Evolutionary conservation across 2,888 invertebrate genomes (phyloP), one percentile per base, ranked within the genome.

Genomic region (Pterostichus niger): DNA sequence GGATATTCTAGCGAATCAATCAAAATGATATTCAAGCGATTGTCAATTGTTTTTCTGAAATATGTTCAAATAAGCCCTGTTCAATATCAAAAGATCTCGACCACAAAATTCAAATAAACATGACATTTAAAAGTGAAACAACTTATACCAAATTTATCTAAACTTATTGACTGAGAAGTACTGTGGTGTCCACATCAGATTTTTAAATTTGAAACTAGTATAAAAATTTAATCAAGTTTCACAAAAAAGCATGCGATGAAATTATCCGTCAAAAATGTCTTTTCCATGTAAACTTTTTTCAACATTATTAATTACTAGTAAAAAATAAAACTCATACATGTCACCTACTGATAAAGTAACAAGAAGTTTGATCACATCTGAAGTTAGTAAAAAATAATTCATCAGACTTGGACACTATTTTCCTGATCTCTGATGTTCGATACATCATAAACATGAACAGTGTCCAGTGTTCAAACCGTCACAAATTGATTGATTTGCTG

Each of bases 401-500:
- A 71, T 71, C 44, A 71, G 68, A 44, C 10, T 44, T 71, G 68
- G 68, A 71, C 68, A 71, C 15, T 71, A 71, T 71, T 71, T 71
- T 35, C 64, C 11, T 24, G 68, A 71, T 71, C 68, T 44, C 68
- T 44, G 64, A 64, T 64, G 64, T 64, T 64, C 40, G 64, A 64
- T 64, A 64, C 44, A 71, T 44, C 17, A 44, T 40, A 15, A 44
- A 71, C 68, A 71, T 40, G 44, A 71, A 71, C 68, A 44, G 68
- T 17, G 68, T 71, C 68, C 68, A 52, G 49, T 52, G 75, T 75
- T 75, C 52, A 52, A 17, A 49, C n/a, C 75, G 80, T 64, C 64
- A 68, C 49, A 68, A 80, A 80, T 80, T 80, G 80, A 80, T 81
- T 81, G 81, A 81, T 81, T 81, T 73, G 81, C 52, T 81, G 56